Evolutionary conservation across 2,888 invertebrate species (phyloP), one percentile per base, ranked within the genome.

Genomic region (Drosophila austrosaltans): DNA sequence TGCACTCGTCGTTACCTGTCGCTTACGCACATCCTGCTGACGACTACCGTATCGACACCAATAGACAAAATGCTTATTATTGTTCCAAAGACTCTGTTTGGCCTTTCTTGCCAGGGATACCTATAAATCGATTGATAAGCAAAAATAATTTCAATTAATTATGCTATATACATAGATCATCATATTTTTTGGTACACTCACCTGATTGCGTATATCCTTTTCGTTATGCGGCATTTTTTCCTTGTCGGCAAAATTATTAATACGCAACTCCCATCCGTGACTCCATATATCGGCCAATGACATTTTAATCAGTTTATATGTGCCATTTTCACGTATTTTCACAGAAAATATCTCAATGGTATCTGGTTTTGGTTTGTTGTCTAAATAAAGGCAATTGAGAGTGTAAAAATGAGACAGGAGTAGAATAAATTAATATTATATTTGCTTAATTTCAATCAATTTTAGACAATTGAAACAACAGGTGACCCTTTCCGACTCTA

Each of bases 331-430:
- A 32, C 90, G 90, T 74, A 91, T 91, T 90, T 92, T 92, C 72
- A 95, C 93, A 77, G 95, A 94, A 93, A 94, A 95, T 89, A 95
- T 94, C 84, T 94, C 94, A 93, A 95, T 94, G 93, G 95, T 94
- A 92, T 95, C 95, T 91, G 95, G 94, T 93, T 95, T 94, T 93
- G 95, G 95, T 93, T 95, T 95, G 93, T 95, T 95, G 93, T 95
- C 95, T 95, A 44, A 62, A 42, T 48, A 12, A 42, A 36, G 36
- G 36, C 30, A 30, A 30, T 30, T 5, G 6, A 16, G 36, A 32
- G 16, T 16, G 16, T 12, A 32, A 12, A 36, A 2, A 5, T 1
- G 7, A 2, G 8, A 3, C 2, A 3, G 44, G 1, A 12, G 28
- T 42, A 61, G 22, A 16, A 39, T 16, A 4, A 40, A 60, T 72